These are phyloP conservation scores for Helogale parvula DNA, from an alignment of 2,113 vertebrate genomes.

Conservation along the genomic window DNA sequence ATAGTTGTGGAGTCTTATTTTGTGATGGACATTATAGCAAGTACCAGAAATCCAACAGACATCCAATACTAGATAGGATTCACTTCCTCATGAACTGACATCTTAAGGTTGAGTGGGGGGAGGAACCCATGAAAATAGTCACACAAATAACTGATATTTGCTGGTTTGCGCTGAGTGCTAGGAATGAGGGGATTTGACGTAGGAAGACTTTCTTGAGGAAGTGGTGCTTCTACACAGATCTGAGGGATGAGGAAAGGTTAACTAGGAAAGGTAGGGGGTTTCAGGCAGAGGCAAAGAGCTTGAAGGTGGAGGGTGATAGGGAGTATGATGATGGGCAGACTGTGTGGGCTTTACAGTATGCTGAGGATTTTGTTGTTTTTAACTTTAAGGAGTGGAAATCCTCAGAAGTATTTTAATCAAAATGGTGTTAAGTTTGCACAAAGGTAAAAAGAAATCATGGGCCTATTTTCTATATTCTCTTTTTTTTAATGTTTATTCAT, in stretches of 20 bases:
- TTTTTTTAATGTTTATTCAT: too few species aligned
- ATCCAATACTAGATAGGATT: neutral
- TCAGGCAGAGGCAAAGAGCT: neutral
- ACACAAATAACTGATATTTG: neutral
- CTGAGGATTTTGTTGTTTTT: neutral
- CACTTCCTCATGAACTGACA: neutral
- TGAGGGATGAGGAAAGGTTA: neutral
- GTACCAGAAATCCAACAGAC: neutral
- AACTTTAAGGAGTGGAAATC: neutral
- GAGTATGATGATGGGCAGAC: neutral
- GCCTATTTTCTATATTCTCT: too few species aligned
- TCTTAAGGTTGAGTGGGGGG: neutral
- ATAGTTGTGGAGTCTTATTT: neutral
- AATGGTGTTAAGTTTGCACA: neutral
- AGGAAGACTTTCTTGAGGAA: neutral
- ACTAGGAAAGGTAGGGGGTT: neutral
- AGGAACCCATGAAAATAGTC: neutral
- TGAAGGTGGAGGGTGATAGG: neutral
- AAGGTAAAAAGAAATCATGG: neutral
- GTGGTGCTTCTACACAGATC: neutral
- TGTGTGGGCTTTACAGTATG: neutral
- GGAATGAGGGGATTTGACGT: neutral
- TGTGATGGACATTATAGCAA: neutral
- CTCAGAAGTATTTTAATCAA: constrained; percentile 26
- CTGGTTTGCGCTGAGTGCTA: neutral